phyloP scores from a whole-genome alignment of 2,113 vertebrate genomes.

The Gymnobelideus leadbeateri region DNA sequence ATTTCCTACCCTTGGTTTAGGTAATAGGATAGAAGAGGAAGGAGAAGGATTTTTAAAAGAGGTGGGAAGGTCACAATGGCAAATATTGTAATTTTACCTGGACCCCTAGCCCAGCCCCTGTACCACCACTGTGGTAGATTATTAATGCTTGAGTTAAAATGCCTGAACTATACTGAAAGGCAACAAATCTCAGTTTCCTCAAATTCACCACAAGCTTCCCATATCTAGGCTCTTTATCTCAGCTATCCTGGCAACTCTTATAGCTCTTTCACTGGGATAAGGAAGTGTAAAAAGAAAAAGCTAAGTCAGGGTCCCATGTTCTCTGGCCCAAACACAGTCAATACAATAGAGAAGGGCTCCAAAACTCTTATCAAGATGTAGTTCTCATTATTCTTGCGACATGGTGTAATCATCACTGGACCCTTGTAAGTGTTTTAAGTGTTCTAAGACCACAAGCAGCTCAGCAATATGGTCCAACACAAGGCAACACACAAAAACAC shows the following conservation, averaged over 20 bases:
- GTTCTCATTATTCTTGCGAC: not conserved
- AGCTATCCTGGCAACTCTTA: too few species aligned
- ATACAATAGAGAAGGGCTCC: not conserved
- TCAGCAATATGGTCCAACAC: not conserved
- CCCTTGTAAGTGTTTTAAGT: not conserved
- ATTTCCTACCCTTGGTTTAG: not conserved
- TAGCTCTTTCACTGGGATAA: too few species aligned
- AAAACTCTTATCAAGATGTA: not conserved
- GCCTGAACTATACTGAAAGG: too few species aligned
- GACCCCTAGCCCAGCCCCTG: too few species aligned
- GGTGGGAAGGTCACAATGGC: too few species aligned
- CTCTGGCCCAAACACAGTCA: too few species aligned
- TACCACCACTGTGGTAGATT: not conserved
- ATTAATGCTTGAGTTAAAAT: not conserved
- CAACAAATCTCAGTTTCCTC: too few species aligned
- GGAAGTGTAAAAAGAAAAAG: too few species aligned
- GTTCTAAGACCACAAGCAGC: not conserved
- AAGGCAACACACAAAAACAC: not conserved
- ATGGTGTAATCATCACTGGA: not conserved
- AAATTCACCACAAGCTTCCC: too few species aligned
- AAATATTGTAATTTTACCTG: not conserved
- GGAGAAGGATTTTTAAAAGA: not conserved
- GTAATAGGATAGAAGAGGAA: not conserved
- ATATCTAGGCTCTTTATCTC: too few species aligned
- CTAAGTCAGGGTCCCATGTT: too few species aligned